Evolutionary conservation across 2,113 vertebrate species (phyloP).

Genomic region (Hypocryptadius cinnamomeus): DNA sequence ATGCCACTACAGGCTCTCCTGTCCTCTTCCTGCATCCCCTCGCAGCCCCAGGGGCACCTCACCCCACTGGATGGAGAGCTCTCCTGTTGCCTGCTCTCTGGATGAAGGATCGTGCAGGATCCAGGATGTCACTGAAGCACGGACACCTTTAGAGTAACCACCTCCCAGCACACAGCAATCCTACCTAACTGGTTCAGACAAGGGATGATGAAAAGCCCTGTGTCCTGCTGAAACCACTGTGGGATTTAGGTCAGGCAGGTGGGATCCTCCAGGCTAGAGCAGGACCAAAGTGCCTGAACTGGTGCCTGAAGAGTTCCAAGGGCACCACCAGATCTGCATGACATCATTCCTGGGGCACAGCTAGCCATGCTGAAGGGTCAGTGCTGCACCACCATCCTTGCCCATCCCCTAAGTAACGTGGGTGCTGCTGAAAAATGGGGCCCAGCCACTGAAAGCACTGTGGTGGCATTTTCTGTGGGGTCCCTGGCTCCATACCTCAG

Average conservation of each 20-base stretch:
- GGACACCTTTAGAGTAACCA: not conserved
- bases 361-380: not conserved
- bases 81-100: not conserved
- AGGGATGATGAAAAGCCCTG: not conserved
- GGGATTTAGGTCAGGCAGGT: not conserved
- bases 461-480: not conserved
- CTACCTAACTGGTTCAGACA: not conserved
- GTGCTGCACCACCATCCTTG: not conserved
- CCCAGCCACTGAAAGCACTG: accelerated
- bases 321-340: not conserved
- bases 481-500: accelerated
- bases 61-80: not conserved
- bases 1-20: not conserved
- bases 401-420: accelerated
- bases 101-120: not conserved
- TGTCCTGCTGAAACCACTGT: not conserved
- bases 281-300: not conserved
- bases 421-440: not conserved
- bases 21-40: not conserved
- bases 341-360: not conserved
- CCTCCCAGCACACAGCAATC: not conserved
- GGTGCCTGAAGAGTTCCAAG: not conserved
- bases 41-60: accelerated
- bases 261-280: not conserved
- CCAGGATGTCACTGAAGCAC: not conserved